phyloP scores from a whole-genome alignment of 2,797 vertebrate species.

The Xenops minutus region DNA sequence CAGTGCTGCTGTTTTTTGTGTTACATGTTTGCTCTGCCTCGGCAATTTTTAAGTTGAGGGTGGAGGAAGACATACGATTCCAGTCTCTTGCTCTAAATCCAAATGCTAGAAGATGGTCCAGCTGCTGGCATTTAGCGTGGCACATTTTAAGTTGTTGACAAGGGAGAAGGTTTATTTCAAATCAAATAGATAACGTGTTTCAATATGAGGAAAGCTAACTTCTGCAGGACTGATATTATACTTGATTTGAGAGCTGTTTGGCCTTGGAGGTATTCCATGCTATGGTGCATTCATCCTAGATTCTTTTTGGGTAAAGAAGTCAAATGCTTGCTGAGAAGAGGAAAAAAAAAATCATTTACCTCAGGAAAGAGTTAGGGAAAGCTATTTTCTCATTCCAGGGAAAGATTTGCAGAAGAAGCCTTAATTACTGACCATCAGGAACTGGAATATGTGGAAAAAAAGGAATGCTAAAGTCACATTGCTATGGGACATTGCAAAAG shows the following conservation, averaged over 20 bases:
- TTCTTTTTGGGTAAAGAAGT: background rate
- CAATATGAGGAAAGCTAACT: background rate
- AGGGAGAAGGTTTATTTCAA: background rate
- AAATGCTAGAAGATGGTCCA: background rate
- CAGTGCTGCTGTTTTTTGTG: background rate
- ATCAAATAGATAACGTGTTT: background rate
- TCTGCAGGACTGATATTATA: background rate
- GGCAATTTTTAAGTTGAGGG: background rate
- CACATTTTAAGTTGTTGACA: background rate
- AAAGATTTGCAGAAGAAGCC: background rate
- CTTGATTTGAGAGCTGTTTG: background rate
- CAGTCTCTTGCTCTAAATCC: background rate
- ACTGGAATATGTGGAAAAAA: conserved; percentile 3
- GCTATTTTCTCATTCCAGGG: background rate
- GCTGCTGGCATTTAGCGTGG: background rate
- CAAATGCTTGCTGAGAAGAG: background rate
- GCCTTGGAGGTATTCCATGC: background rate
- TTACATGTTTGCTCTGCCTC: background rate
- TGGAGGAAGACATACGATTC: background rate
- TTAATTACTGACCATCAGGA: background rate
- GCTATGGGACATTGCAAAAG: background rate
- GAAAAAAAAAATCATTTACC: background rate
- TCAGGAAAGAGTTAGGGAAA: background rate
- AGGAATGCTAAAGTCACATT: background rate
- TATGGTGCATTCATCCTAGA: background rate